Percentiles rank a stretch among this genome's conserved stretches.
Evolutionary conservation across 2,113 vertebrate species (phyloP).

Genomic region (chimpanzee (Pan troglodytes)): NHGRI_mPanTro3-v2.1_pri NC_072414.2:38687501-38688000

Average conservation of each 20-base stretch:
- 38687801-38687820: background rate
- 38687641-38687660: background rate
- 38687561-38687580: background rate
- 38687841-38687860: too few relatives aligned
- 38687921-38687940: background rate
- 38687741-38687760: background rate
- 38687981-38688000: background rate
- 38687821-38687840: background rate
- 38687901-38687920: background rate
- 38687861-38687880: background rate
- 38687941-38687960: background rate
- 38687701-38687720: background rate
- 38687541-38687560: background rate
- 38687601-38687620: background rate
- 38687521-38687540: background rate
- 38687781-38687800: too few relatives aligned
- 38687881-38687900: background rate
- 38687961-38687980: background rate
- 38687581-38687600: background rate
- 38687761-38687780: background rate
- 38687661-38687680: background rate
- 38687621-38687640: background rate
- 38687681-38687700: background rate
- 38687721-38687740: background rate
- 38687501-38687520: background rate